phyloP scores from a whole-genome alignment of 2,888 invertebrate species.

The Harpagoxenus sublaevis region DNA sequence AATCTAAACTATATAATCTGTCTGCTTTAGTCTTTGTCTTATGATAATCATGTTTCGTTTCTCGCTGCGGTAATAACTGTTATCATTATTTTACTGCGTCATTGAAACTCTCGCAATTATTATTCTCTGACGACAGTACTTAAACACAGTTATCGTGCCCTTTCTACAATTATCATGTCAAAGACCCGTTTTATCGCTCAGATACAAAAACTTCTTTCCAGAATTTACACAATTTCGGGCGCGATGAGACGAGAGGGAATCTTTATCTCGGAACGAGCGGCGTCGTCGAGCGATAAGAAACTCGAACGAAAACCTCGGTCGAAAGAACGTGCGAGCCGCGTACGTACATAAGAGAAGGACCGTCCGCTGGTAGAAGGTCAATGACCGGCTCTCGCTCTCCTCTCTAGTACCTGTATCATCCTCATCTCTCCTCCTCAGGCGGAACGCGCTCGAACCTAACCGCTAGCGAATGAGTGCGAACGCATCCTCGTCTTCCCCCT shows the following conservation, averaged over 20 bases:
- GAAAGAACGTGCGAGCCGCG: constrained; percentile 67
- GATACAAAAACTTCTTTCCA: neutral
- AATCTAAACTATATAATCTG: neutral
- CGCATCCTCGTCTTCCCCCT: constrained; percentile 43
- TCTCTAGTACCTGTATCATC: constrained; percentile 77
- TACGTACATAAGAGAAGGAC: constrained; percentile 61
- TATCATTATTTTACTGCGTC: neutral
- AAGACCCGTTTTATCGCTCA: neutral
- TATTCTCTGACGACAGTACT: neutral
- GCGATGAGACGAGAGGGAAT: neutral
- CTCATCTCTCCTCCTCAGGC: constrained; percentile 68
- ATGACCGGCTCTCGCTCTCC: constrained; percentile 68
- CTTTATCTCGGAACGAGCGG: constrained; percentile 22
- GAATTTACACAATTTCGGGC: constrained; percentile 9
- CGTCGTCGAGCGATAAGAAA: constrained; percentile 61
- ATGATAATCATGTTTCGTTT: neutral
- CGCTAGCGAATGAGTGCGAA: constrained; percentile 71
- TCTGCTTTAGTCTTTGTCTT: neutral
- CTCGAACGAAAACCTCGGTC: constrained; percentile 68
- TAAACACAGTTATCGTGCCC: neutral
- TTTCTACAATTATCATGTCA: neutral
- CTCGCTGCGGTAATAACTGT: neutral
- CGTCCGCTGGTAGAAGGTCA: constrained; percentile 66
- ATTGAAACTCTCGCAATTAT: neutral
- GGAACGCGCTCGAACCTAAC: constrained; percentile 68